A percentile compares a stretch with the other conserved stretches of the same genome.
Evolutionary conservation across 2,888 invertebrate species (phyloP).

Genomic region (Ormia ochracea): DNA sequence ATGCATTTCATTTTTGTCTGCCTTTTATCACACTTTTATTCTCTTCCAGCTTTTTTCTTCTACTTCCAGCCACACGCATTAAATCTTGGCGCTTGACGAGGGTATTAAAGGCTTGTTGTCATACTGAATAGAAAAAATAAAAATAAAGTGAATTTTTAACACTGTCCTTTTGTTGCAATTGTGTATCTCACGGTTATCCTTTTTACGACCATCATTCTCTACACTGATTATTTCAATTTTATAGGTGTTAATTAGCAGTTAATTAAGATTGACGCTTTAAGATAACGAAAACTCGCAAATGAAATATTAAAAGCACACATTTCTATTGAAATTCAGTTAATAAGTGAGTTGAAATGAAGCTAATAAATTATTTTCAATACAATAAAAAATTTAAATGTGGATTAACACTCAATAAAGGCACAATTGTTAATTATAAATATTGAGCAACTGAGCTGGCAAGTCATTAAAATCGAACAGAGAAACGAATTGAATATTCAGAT

Average conservation of each 20-base stretch:
- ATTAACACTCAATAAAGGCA: no score
- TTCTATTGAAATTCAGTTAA: background rate
- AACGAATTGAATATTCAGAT: no score
- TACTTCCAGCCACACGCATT: constrained; percentile 11
- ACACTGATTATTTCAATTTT: background rate
- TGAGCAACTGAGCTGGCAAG: no score
- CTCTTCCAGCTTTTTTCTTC: background rate
- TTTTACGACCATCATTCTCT: no score
- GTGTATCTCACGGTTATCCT: no score
- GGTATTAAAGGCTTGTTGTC: constrained; percentile 37
- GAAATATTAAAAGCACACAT: background rate
- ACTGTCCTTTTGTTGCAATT: background rate
- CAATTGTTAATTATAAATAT: no score
- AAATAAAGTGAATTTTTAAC: constrained; percentile 11
- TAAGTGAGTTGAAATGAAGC: no score
- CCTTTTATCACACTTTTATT: no score
- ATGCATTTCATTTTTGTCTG: background rate
- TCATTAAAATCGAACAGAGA: no score
- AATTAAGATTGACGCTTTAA: background rate
- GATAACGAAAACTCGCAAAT: background rate
- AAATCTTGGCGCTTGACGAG: constrained; percentile 26
- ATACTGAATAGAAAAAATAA: constrained; percentile 8
- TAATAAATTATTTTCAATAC: no score
- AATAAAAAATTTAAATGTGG: no score
- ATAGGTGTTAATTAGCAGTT: background rate